phyloP scores from a whole-genome alignment of 2,797 vertebrate genomes.

The Aotus griseimembra region DNA sequence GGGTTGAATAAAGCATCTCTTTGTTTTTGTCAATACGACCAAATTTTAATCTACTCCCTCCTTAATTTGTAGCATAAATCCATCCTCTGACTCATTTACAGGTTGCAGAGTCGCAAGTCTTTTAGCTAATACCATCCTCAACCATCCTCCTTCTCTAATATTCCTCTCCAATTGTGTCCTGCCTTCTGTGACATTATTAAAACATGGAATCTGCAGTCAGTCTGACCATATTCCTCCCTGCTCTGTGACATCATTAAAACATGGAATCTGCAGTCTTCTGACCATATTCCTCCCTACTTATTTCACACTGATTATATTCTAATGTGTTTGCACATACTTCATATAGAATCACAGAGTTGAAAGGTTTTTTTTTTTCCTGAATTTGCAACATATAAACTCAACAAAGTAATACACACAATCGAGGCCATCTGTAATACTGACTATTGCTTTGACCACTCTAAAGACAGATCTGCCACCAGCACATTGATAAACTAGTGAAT shows the following conservation, averaged over 20 bases:
- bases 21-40: neutral
- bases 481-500: too few relatives aligned
- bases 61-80: neutral
- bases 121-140: accelerated
- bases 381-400: neutral
- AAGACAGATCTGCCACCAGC: neutral
- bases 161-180: neutral
- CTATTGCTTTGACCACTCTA: neutral
- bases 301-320: slow-evolving; percentile 31
- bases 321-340: too few relatives aligned
- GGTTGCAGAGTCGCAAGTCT: neutral
- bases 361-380: neutral
- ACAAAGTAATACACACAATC: neutral
- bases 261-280: neutral
- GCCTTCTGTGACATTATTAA: neutral
- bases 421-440: too few relatives aligned
- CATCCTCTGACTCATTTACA: neutral
- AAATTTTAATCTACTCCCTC: neutral
- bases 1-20: neutral
- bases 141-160: neutral
- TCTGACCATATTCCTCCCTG: neutral
- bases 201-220: neutral
- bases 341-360: neutral
- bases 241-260: neutral
- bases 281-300: neutral